Base-by-base conservation (phyloP, 1,140 invertebrate species). In the Propsilocerus akamusi region DNA sequence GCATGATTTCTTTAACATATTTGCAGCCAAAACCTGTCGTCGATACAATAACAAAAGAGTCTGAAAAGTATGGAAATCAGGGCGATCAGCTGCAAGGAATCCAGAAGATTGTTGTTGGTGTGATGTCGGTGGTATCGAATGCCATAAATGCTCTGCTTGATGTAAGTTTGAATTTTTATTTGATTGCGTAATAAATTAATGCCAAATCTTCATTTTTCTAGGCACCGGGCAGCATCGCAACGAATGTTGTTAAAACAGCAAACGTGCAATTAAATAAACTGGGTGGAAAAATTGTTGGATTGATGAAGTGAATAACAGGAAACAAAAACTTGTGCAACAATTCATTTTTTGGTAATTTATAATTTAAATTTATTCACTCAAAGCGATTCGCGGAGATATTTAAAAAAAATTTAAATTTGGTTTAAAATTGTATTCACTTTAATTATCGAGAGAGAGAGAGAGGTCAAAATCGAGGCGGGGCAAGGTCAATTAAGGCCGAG, bases 61-160 rank as follows among this genome's bases (percentile, higher is more conserved):
- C 75, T 37, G 73, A 77, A 11, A 77, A 76, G 53, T 77, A 74
- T 55, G 74, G 74, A 12, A 77, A 77, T 53, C 62, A 60, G 20
- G 73, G 72, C 4, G 72, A 74, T 53, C 67, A 65, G 53, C 71
- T 73, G 47, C 63, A 63, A 10, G 62, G 57, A 8, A 57, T 76
- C 30, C 72, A 72, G 25, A 66, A 65, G 25, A 60, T 64, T 1
- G 51, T 77, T 7, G 70, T 77, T 14, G 67, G 66, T 25, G 68
- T 71, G 37, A 72, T 71, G 48, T 73, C 74, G 51, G 66, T 65
- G 20, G 54, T 77, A 22, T 72, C 72, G 41, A 75, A 74, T 57
- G 63, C 74, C 23, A 49, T 75, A 26, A 74, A 72, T 55, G 55
- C 54, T 11, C 50, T 70, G 3, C 58, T 73, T 49, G 67, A 70